Base-by-base conservation (phyloP, 2,113 vertebrate species). In the Fulmarus glacialis region DNA sequence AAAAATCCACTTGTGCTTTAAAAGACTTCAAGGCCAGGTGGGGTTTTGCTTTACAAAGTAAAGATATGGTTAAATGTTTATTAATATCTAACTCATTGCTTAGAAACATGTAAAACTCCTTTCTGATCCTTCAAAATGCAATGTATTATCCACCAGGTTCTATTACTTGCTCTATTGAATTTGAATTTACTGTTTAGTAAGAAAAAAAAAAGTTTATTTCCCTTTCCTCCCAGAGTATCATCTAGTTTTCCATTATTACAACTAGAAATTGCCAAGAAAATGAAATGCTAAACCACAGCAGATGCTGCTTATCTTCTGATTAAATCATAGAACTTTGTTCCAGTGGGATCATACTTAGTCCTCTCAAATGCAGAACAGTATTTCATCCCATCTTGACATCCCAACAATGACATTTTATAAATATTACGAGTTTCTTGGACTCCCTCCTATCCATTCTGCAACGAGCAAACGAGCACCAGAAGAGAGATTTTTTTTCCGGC, bases 171-270 rank as follows among this genome's bases (percentile, higher is more conserved):
- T 84, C 8, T 59, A 73, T 3, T 82, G 55, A 70, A 71, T 83
- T 53, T 89, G 64, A 85, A 84, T 94, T 90, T 62, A 48, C 56
- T 89, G 47, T 30, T 64, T 87, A 92, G 34, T 90, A 89, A 40
- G 27, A 71, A 92, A 62, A 74, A 62, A 62, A 52, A 60, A 52
- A 4, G n/a, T 81, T 92, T 72, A 67, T 66, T 96, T 89, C 66
- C 15, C 62, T 83, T 53, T 70, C 70, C 64, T 95, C 42, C 21
- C 47, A n/a, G 55, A 89, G 63, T 29, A 43, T 60, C 21, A 5
- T 89, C 94, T 67, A 38, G 19, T 92, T 93, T 97, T 96, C 95
- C 87, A 93, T 87, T 89, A 82, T 77, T 83, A 84, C 40, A 40
- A 11, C 60, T 17, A 82, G 40, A 66, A 85, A 92, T 40, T 85